These are phyloP conservation scores for Brachionus koreanus DNA, from an alignment of 1,140 invertebrate species.

Conservation along the genomic window DNA sequence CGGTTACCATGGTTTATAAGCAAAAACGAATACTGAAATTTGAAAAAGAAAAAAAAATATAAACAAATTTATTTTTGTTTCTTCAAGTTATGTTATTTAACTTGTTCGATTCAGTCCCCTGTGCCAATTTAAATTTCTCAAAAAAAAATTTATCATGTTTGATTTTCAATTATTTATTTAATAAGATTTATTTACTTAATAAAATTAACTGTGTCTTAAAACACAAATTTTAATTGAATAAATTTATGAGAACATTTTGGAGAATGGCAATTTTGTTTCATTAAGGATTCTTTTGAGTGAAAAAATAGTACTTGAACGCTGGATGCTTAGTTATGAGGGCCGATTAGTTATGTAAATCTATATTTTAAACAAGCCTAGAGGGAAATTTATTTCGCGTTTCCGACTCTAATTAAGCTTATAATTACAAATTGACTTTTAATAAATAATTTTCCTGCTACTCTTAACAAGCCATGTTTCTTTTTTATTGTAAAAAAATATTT, in stretches of 20 bases:
- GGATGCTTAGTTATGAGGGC: not conserved
- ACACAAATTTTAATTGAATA: not conserved
- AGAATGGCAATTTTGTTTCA: not conserved
- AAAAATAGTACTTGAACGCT: not conserved
- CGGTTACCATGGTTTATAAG: not conserved
- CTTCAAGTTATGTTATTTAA: constrained; percentile 10
- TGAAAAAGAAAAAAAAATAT: not conserved
- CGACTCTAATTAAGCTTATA: not conserved
- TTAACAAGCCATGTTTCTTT: not conserved
- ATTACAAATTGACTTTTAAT: not conserved
- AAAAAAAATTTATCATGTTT: not conserved
- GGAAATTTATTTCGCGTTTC: not conserved
- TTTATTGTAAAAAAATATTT: not conserved
- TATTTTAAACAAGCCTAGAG: not conserved
- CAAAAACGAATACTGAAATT: not conserved
- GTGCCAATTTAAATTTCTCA: not conserved
- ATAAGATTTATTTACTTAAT: not conserved
- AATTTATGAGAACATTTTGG: not conserved
- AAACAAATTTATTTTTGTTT: constrained; percentile 11
- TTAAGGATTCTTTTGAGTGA: not conserved
- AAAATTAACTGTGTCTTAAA: not conserved
- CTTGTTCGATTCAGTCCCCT: not conserved
- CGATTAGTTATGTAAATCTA: not conserved
- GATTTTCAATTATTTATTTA: not conserved
- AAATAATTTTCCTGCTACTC: not conserved